phyloP scores from a whole-genome alignment of 1,140 invertebrate species.

The Proales similis region DNA sequence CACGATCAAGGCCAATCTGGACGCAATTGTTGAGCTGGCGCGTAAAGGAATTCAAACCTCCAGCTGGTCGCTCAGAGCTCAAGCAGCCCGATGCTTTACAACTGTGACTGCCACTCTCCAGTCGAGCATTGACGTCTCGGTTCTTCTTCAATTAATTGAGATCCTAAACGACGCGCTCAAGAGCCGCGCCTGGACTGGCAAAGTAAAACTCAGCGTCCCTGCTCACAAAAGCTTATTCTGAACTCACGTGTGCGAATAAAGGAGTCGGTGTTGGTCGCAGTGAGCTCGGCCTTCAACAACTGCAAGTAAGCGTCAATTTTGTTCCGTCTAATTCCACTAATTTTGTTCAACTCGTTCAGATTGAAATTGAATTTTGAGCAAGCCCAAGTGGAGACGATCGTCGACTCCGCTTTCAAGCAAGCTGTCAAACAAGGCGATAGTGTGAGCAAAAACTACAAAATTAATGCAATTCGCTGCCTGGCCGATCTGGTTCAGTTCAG shows the following conservation, averaged over 20 bases:
- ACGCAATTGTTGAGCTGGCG: slow-evolving; percentile 11
- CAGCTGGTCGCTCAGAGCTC: slow-evolving; percentile 12
- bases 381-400: not conserved
- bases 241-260: too few relatives aligned
- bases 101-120: slow-evolving; percentile 12
- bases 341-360: slow-evolving; percentile 23
- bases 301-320: too few relatives aligned
- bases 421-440: slow-evolving; percentile 14
- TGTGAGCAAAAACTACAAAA: slow-evolving; percentile 12
- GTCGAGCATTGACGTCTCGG: slow-evolving; percentile 10
- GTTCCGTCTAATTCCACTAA: too few relatives aligned
- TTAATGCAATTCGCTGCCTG: slow-evolving; percentile 9
- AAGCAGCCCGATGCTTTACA: slow-evolving; percentile 7
- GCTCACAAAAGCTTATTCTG: too few relatives aligned
- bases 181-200: slow-evolving; percentile 13
- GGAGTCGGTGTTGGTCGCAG: too few relatives aligned
- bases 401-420: slow-evolving; percentile 16
- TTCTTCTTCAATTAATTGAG: slow-evolving; percentile 26
- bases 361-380: slow-evolving; percentile 30
- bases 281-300: too few relatives aligned
- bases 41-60: slow-evolving; percentile 11
- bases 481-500: slow-evolving; percentile 37
- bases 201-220: slow-evolving; percentile 14
- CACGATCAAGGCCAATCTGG: slow-evolving; percentile 13
- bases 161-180: not conserved